Base-by-base conservation (phyloP, 2,888 invertebrate genomes). In the Uloborus plumipes region DNA sequence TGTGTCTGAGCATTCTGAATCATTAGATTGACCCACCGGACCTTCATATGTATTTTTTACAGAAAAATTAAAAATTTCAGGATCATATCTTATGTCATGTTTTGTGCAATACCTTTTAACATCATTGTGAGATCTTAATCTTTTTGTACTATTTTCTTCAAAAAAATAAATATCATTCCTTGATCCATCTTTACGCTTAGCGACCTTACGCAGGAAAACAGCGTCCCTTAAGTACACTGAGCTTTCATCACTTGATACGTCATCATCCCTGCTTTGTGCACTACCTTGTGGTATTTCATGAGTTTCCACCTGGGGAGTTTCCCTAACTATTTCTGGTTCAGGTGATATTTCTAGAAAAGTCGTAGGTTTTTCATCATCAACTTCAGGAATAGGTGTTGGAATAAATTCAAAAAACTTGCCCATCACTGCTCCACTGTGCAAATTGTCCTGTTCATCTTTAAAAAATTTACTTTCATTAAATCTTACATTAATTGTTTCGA, bases 401-500 rank as follows among this genome's bases (percentile, higher is more conserved):
- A 4, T 26, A 26, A 26, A 26, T 4, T 26, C 26, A 26, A 26
- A 26, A 26, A n/a, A n/a, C n/a, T 26, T 26, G 26, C 26, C 26
- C 26, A 26, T 26, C 26, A 26, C 26, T 3, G 26, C 26, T 26
- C 26, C 26, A 26, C 26, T 26, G 26, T 4, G 26, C 4, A 4
- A 26, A 26, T 26, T 26, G 26, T 2, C 2, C 2, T 3, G 4
- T 4, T 26, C 26, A 26, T 26, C 26, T 4, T 26, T 26, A 4
- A 26, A 26, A 26, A 26, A 26, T 4, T 26, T 26, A 2, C 31
- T 55, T 39, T 53, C 70, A 31, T 18, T 22, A 58, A 70, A 70
- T 20, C 9, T 55, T 7, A 26, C 31, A 16, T 55, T 70, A 13
- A 18, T 39, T 6, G 70, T 70, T 55, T 70, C 70, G 9, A 70